Evolutionary conservation across 2,113 vertebrate genomes (phyloP).

Genomic region (Myrmecophaga tridactyla): DNA sequence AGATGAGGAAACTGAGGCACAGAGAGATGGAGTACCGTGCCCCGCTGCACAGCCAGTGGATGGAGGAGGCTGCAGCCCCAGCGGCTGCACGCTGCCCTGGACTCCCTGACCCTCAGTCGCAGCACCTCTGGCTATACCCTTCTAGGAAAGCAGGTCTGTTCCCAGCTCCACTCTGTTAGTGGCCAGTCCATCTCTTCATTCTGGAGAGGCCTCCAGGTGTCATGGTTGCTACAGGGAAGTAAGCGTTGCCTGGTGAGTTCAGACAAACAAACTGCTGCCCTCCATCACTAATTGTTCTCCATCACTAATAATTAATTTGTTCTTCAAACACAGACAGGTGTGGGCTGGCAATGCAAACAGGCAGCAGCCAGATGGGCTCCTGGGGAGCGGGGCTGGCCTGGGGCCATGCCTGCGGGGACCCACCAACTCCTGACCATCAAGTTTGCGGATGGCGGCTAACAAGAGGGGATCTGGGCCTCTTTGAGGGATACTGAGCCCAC

Average conservation of each 20-base stretch:
- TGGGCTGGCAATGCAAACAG: background rate
- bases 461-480: no score
- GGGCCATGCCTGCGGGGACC: no score
- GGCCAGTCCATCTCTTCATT: conserved; percentile 53
- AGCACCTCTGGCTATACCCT: background rate
- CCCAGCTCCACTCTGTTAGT: no score
- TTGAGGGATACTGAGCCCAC: no score
- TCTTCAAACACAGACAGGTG: background rate
- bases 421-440: no score
- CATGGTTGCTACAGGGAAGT: conserved; percentile 47
- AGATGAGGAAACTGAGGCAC: background rate
- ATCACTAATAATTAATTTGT: conserved; percentile 39
- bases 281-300: conserved; percentile 27
- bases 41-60: no score
- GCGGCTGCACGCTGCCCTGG: no score
- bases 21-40: fast-evolving
- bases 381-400: background rate
- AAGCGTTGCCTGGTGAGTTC: conserved; percentile 61
- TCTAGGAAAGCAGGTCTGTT: background rate
- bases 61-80: background rate
- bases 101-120: background rate
- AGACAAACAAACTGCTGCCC: conserved; percentile 31
- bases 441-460: no score
- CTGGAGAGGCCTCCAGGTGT: background rate
- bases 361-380: background rate